These are phyloP conservation scores for Drosophila demipolita DNA, from an alignment of 2,888 invertebrate genomes.

Conservation along the genomic window DNA sequence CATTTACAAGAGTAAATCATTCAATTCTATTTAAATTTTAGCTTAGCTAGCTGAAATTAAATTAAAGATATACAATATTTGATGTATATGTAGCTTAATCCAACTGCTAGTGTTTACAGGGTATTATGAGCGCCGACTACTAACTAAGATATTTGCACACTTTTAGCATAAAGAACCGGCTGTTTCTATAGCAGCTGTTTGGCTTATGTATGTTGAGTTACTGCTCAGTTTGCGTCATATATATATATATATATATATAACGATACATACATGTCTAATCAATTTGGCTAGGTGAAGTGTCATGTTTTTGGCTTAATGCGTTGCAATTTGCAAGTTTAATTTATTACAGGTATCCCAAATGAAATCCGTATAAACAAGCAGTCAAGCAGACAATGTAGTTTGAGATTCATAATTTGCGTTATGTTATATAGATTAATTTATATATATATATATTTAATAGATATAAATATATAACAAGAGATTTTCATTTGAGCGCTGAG, in stretches of 20 bases:
- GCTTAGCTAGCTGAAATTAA: not conserved
- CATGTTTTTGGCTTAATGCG: slow-evolving; percentile 30
- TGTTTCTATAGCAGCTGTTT: slow-evolving; percentile 52
- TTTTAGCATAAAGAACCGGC: slow-evolving; percentile 47
- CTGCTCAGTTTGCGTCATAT: slow-evolving; percentile 31
- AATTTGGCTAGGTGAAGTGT: slow-evolving; percentile 19
- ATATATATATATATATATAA: not conserved
- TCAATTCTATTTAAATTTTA: not conserved
- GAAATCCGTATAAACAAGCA: slow-evolving; percentile 8
- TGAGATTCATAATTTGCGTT: slow-evolving; percentile 34
- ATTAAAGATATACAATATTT: not conserved
- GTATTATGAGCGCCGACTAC: slow-evolving; percentile 22
- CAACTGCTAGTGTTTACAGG: slow-evolving; percentile 5
- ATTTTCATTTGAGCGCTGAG: slow-evolving; percentile 2
- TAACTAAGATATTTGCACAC: not conserved
- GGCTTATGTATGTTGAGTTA: slow-evolving; percentile 44
- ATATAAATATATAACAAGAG: not conserved
- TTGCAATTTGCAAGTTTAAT: slow-evolving; percentile 24
- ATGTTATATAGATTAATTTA: slow-evolving; percentile 6
- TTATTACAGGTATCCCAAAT: not conserved
- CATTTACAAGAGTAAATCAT: not conserved
- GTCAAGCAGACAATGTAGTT: slow-evolving; percentile 28
- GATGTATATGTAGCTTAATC: not conserved
- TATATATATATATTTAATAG: slow-evolving; percentile 1
- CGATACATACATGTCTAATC: not conserved